These are phyloP conservation scores for Andrena marginata DNA, from an alignment of 2,888 invertebrate genomes.

Conservation along the genomic window DNA sequence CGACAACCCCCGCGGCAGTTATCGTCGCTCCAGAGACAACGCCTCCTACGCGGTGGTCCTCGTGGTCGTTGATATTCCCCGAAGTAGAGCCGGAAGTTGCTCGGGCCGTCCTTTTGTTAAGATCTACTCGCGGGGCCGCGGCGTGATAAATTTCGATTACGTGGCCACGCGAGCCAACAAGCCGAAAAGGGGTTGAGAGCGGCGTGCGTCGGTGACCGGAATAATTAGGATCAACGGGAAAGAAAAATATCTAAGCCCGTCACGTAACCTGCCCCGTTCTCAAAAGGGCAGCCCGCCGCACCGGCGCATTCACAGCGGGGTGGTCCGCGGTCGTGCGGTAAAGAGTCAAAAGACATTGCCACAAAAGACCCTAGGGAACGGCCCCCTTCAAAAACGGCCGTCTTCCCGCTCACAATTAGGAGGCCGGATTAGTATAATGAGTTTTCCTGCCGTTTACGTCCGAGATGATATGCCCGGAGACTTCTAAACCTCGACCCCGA, in stretches of 20 bases:
- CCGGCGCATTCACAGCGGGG: slow-evolving; percentile 62
- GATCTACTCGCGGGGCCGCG: slow-evolving; percentile 57
- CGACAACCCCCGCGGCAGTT: neutral
- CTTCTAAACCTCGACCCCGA: slow-evolving; percentile 33
- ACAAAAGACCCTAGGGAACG: slow-evolving; percentile 58
- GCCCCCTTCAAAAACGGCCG: slow-evolving; percentile 32
- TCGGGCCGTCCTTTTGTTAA: slow-evolving; percentile 60
- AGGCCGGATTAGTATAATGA: slow-evolving; percentile 72
- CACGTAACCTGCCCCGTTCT: slow-evolving; percentile 66
- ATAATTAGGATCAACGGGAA: slow-evolving; percentile 69
- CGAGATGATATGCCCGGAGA: slow-evolving; percentile 29
- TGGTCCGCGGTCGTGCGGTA: slow-evolving; percentile 65
- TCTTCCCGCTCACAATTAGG: slow-evolving; percentile 69
- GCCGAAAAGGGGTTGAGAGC: slow-evolving; percentile 32
- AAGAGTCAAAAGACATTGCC: slow-evolving; percentile 70
- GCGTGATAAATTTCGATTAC: slow-evolving; percentile 74
- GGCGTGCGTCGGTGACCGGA: slow-evolving; percentile 56
- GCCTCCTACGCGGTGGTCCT: slow-evolving; percentile 12
- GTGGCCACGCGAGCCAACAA: slow-evolving; percentile 36
- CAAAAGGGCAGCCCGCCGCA: slow-evolving; percentile 49
- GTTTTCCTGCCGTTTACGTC: slow-evolving; percentile 58
- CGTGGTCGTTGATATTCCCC: slow-evolving; percentile 61
- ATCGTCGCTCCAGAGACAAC: slow-evolving; percentile 23
- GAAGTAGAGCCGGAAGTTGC: slow-evolving; percentile 38
- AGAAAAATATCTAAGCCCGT: slow-evolving; percentile 72